Evolutionary conservation across 2,113 vertebrate genomes (phyloP), one percentile per base, ranked within the genome.

Genomic region (Tachysurus vachellii): DNA sequence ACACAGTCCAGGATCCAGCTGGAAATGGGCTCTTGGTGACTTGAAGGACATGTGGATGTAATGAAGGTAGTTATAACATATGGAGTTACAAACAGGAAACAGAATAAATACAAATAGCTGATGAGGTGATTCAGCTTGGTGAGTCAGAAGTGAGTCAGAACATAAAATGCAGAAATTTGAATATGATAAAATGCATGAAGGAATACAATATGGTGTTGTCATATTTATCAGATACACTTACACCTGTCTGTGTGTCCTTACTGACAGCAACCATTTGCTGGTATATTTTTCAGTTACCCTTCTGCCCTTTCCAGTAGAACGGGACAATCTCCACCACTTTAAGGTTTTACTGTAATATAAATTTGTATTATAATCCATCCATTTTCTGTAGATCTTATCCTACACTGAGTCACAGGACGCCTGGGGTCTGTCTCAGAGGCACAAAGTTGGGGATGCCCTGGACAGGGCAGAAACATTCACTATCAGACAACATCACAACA

Each of bases 1-100:
- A 50, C 31, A 86, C 85, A n/a, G 17, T 53, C n/a, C 73, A 79
- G 57, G 73, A 64, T 64, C 84, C 56, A 76, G 57, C 73, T 76
- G 73, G 80, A 64, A 64, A 62, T 57, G 70, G 36, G 54, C 36
- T 76, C 42, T 10, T n/a, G 57, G 42, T 61, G 31, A 50, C 56
- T 61, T 12, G 68, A 61, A 59, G 54, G 23, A 75, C 42, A 77
- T 13, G 47, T 77, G 44, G 26, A 85, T 13, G 44, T 28, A 77
- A 77, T 70, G 16, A n/a, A 62, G 56, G 57, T 47, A 26, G 2
- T 77, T 66, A 26, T 31, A 57, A 64, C 57, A 61, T 81, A 81
- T 81, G 56, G 79, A 79, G 59, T 42, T n/a, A 62, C 54, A 31
- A 75, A 59, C 7, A 62, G 23, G 56, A 47, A 85, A 47, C 28